Base-by-base conservation (phyloP, 2,888 invertebrate genomes). In the Xestia c-nigrum region DNA sequence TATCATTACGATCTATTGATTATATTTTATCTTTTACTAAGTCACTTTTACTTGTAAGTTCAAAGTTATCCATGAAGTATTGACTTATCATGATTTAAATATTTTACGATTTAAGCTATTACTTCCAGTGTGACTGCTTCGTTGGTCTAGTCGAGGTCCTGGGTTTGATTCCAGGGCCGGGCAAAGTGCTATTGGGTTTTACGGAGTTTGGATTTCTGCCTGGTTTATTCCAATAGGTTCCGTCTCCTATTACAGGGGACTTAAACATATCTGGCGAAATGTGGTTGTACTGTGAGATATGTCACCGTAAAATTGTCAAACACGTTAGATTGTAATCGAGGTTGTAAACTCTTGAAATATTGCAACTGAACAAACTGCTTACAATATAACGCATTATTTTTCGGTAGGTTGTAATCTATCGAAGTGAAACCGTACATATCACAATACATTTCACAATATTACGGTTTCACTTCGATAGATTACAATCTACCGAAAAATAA, bases 21-120 rank as follows among this genome's bases (percentile, higher is more conserved):
- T 61, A 24, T n/a, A 64, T 64, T 19, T 50, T n/a, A 76, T 52
- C 10, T 46, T 76, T 61, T 66, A 61, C 5, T 46, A 21, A n/a
- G 31, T n/a, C 31, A 65, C 16, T 47, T 57, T 47, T 57, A 59
- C 16, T 43, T 47, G 57, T 19, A 16, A 38, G 19, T 47, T 46
- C 19, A 14, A 46, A 64, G n/a, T 57, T 24, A 52, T 43, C n/a
- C 14, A 12, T 21, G 16, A 55, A 69, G 46, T 38, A 55, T 55
- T 67, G 43, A 66, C 61, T 67, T 50, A 1, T 19, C 38, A 24
- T 38, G 52, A 5, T 43, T 14, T 64, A 12, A 31, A 5, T 38
- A 16, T 21, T 61, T 76, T 61, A 52, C 19, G 14, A 59, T 38
- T 38, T 59, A 21, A 76, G 24, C n/a, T 46, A 7, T 63, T 40